Base-by-base conservation (phyloP, 2,797 vertebrate species). In the Pangasius krempfi region DNA sequence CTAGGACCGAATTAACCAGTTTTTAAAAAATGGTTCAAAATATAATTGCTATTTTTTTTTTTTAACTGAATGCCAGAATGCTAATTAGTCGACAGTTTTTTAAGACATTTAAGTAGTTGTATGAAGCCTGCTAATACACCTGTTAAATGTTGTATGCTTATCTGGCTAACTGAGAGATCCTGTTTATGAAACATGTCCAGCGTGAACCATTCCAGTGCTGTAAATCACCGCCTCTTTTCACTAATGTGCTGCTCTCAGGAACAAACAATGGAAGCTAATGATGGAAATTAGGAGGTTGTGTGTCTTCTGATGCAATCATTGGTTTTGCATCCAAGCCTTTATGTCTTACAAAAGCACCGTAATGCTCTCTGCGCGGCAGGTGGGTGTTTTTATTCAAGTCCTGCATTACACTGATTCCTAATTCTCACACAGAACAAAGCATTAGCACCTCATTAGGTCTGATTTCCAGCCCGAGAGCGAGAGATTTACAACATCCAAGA, bases 381-480 rank as follows among this genome's bases (percentile, higher is more conserved):
- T 85, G 85, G 86, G 73, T 83, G 85, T 50, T 66, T 58, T 66
- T 30, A 37, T 86, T 62, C 68, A 68, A 47, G 66, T 83, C 64
- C 66, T 50, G 64, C 80, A 70, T 88, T 78, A 81, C 7, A 72
- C 56, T 56, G 20, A 75, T 83, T 86, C 68, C n/a, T 62, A 40
- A 40, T 6, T 68, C 79, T 79, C 50, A 40, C 25, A 76, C 68
- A 87, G 30, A 73, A 62, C 30, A 88, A 50, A 80, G 4, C 33
- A 60, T 86, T 60, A 37, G 54, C 30, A 27, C 37, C 4, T 44
- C 22, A 5, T 12, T 5, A n/a, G 44, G 5, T n/a, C 73, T 76
- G 22, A 27, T 44, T 47, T 27, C 72, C 37, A 44, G 8, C 33
- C 68, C 1, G 22, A 12, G 27, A 30, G 64, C 30, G 47, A 47